Base-by-base conservation (phyloP, 2,888 invertebrate species). In the Mongoloraphidia duomilia region DNA sequence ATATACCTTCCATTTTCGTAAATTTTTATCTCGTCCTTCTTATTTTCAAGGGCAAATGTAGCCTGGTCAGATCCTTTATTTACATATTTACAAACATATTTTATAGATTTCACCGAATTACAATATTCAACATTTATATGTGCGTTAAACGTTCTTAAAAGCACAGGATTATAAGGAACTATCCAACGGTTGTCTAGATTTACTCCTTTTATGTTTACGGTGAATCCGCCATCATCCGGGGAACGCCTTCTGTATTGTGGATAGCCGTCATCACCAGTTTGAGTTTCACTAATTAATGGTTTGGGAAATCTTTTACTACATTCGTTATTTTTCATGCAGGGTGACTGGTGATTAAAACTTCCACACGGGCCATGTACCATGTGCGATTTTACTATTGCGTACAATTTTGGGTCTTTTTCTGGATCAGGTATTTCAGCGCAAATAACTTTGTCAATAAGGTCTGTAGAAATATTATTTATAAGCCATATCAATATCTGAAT, bases 281-380 rank as follows among this genome's bases (percentile, higher is more conserved):
- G 43, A 8, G 65, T 68, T 38, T 54, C 53, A 49, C 61, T 60
- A n/a, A 52, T 39, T 26, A 59, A 51, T 47, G 52, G 50, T 12
- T 54, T 43, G 44, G 65, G 68, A 53, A 59, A 69, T 9, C 54
- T 54, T 55, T 70, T 69, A 1, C 58, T 53, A 54, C 69, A 70
- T 41, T 54, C 53, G 1, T 58, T 58, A 33, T 63, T 56, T 45
- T 53, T 55, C 60, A 62, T 64, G 54, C 65, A 66, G 3, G 45
- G 45, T 14, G 45, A 35, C 14, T 45, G 35, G 9, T 10, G 9
- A 3, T 45, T 45, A 11, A 45, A 45, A 45, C 17, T 17, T 11
- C 45, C 45, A 37, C 45, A 45, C 26, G 45, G 37, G 12, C 37
- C 45, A 12, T 45, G 45, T 9, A 45, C 13, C 45, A 45, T 45